phyloP scores from a whole-genome alignment of 1,140 invertebrate genomes.

The Pogonomyrmex californicus region DNA sequence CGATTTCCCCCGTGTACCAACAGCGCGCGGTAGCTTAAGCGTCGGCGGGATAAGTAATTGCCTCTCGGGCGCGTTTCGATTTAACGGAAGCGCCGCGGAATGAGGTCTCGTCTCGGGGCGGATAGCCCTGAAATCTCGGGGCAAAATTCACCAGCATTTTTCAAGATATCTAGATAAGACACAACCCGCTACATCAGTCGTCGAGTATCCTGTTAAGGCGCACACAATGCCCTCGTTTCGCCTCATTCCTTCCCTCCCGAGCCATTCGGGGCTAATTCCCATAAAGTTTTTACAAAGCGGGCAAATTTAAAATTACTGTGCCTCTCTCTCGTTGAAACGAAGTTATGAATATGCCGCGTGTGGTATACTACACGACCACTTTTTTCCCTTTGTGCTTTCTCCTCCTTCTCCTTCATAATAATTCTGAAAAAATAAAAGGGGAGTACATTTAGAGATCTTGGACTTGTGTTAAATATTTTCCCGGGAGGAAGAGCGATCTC shows the following conservation, averaged over 20 bases:
- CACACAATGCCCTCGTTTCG: background rate
- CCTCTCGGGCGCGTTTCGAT: slow-evolving; percentile 49
- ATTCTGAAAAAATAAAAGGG: slow-evolving; percentile 9
- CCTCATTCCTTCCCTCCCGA: background rate
- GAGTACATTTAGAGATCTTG: background rate
- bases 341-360: slow-evolving; percentile 17
- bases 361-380: too few relatives aligned
- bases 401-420: background rate
- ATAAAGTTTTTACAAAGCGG: slow-evolving; percentile 8
- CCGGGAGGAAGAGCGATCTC: background rate
- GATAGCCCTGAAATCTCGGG: slow-evolving; percentile 26
- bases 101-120: background rate
- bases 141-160: slow-evolving; percentile 61
- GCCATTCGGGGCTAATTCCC: slow-evolving; percentile 42
- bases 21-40: slow-evolving; percentile 32
- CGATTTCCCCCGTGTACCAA: slow-evolving; percentile 57
- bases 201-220: slow-evolving; percentile 44
- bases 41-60: slow-evolving; percentile 50
- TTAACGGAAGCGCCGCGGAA: slow-evolving; percentile 4
- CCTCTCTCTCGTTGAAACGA: background rate
- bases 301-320: slow-evolving; percentile 19
- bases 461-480: background rate
- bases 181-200: slow-evolving; percentile 54
- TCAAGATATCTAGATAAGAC: slow-evolving; percentile 73
- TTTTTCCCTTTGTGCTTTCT: background rate